These are phyloP conservation scores for Bombylius major DNA, from an alignment of 2,888 invertebrate genomes.

Conservation along the genomic window DNA sequence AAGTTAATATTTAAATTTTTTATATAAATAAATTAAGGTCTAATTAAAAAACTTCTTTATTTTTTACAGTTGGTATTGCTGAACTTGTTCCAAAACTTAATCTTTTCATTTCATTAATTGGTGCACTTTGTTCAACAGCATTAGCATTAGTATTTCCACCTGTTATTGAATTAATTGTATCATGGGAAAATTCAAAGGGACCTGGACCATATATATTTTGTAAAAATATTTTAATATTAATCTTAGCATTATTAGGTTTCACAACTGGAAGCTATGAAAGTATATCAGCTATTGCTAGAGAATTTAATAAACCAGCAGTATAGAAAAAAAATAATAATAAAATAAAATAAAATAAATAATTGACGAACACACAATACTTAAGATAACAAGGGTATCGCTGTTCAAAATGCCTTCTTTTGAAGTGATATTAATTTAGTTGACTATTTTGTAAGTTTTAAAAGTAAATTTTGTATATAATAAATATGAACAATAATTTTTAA, in stretches of 20 bases:
- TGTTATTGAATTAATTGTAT: constrained; percentile 64
- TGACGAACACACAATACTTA: too few relatives aligned
- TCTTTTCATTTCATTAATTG: constrained; percentile 81
- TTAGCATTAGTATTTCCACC: constrained; percentile 82
- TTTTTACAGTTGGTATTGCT: constrained; percentile 62
- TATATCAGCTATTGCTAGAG: constrained; percentile 43
- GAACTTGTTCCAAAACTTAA: constrained; percentile 75
- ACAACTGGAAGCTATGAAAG: constrained; percentile 65
- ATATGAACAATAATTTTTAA: too few relatives aligned
- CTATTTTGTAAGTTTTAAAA: background rate
- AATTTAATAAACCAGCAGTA: constrained; percentile 16
- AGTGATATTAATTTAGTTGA: constrained; percentile 8
- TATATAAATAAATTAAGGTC: too few relatives aligned
- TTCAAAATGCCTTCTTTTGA: background rate
- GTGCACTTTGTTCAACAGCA: constrained; percentile 78
- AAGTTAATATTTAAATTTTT: constrained; percentile 38
- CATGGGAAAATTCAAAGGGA: constrained; percentile 46
- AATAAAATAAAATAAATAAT: background rate
- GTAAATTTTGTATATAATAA: background rate
- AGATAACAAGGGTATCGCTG: background rate
- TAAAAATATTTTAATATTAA: constrained; percentile 53
- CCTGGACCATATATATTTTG: constrained; percentile 36
- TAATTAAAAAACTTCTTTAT: constrained; percentile 6
- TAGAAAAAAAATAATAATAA: background rate
- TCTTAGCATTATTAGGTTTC: constrained; percentile 57